Evolutionary conservation across 1,140 invertebrate species (phyloP), one percentile per base, ranked within the genome.

Genomic region (Riptortus pedestris): DNA sequence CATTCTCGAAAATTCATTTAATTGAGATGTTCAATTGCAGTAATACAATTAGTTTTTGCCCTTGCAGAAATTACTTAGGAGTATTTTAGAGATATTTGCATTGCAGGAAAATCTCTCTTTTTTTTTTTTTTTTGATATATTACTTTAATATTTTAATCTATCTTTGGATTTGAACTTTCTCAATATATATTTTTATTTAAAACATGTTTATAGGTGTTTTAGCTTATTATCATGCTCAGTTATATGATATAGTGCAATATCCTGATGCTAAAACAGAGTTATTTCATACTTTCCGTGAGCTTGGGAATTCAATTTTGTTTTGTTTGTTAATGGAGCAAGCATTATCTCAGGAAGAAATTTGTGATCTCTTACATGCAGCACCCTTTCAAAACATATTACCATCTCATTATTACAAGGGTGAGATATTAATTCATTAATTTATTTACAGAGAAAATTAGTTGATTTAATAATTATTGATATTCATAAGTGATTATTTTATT

Each of bases 381-480:
- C 93, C 96, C 0, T 99, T 98, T 76, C 96, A 98, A 76, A 98
- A 98, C 77, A 96, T 97, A 70, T 83, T 99, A 61, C 96, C 96
- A 0, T 82, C 93, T 68, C 93, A 95, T 0, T 94, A 83, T 74
- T 91, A 90, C 69, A 94, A 94, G 83, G 90, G 91, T 95, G 1
- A 18, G 5, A n/a, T 9, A 9, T 51, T 51, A 51, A 51, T 51
- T 51, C 22, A 5, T n/a, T 51, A 9, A 51, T 51, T 20, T 9
- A 9, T 24, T n/a, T n/a, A n/a, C n/a, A n/a, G n/a, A n/a, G n/a
- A n/a, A n/a, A n/a, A n/a, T n/a, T n/a, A n/a, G n/a, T n/a, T n/a
- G n/a, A n/a, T n/a, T n/a, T n/a, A n/a, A n/a, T n/a, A n/a, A n/a
- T n/a, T n/a, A n/a, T n/a, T 43, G n/a, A 11, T 43, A 9, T 20